Base-by-base conservation (phyloP, 37 sponge, comb jelly and placozoan genomes). In the Aplysina aerophoba region DNA sequence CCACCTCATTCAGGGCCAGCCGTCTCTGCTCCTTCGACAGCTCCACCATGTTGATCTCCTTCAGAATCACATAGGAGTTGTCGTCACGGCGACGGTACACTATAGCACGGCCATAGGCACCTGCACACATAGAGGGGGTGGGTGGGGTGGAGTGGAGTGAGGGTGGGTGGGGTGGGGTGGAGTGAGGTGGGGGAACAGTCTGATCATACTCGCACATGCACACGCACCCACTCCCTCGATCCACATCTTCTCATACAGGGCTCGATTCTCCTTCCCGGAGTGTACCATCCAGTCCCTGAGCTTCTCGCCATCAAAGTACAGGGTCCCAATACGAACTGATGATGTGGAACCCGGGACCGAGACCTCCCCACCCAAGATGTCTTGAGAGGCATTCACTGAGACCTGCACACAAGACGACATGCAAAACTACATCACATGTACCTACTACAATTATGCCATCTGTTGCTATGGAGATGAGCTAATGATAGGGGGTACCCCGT, bases 21-120 rank as follows among this genome's bases (percentile, higher is more conserved):
- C 62, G 62, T 15, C 97, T 81, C 87, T 98, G 95, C 16, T 69
- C 73, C 74, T 90, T 90, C 25, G 80, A 89, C 58, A 98, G 87
- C 11, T 94, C 97, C 74, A 94, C 57, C 78, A 98, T 68, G 82
- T 94, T 93, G 15, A 98, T 96, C 85, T 98, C 93, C 90, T 98
- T 98, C 64, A 98, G 86, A 50, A 98, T 93, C 30, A 98, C 97
- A 57, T 86, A 85, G 3, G 97, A 94, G 33, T 96, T 92, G 60
- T 98, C 99, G 55, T 93, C 96, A 65, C 96, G 96, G 79, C 90
- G 88, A 12, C 95, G 66, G 75, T 96, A 98, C 73, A 98, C 59
- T 0, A 98, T 92, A n/a, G 99, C 99, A n/a, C 91, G 80, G 15
- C 99, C 99, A 90, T 90, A 94, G 14, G 97, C 95, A 13, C 99